Base-by-base conservation (phyloP, 2,888 invertebrate genomes). In the Conistra vaccinii region DNA sequence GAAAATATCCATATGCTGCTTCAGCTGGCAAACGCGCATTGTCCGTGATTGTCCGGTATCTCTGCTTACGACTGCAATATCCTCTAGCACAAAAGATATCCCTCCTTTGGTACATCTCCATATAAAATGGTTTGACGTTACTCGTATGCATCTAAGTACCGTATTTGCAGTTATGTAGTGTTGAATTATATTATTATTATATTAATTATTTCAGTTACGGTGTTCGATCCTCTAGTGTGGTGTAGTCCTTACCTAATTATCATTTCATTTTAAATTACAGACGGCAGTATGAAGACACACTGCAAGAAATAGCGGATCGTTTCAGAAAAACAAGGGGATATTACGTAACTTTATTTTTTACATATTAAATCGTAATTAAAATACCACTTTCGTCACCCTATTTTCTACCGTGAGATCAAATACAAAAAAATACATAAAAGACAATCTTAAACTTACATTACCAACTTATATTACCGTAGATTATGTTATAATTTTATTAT, bases 281-380 rank as follows among this genome's bases (percentile, higher is more conserved):
- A 63, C 88, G 90, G 51, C 89, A 90, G 65, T 95, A 95, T 80
- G 94, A 94, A 88, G 92, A 93, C 73, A 87, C 88, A 5, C 83
- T 95, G 55, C 87, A 89, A 69, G 92, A 92, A 76, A 93, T 92
- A 85, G 92, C 94, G 2, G 91, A 93, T 29, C 89, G 92, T 53
- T 94, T 93, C 76, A 91, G 94, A 61, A 90, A 87, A 73, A 90
- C 93, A 12, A 89, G 89, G 5, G 85, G 86, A 4, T 93, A 90
- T 86, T 94, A 93, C 74, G 95, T 95, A 70, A 75, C 9, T 74
- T 72, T 32, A 20, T 23, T 32, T 35, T 51, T 26, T 20, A 3
- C 2, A 7, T 0, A 4, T 2, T 29, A 42, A 14, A 55, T 29
- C 60, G 12, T 45, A 14, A 4, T 51, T 20, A n/a, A 66, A 42